phyloP scores from a whole-genome alignment of 2,797 vertebrate genomes.

The Chelonia mydas region DNA sequence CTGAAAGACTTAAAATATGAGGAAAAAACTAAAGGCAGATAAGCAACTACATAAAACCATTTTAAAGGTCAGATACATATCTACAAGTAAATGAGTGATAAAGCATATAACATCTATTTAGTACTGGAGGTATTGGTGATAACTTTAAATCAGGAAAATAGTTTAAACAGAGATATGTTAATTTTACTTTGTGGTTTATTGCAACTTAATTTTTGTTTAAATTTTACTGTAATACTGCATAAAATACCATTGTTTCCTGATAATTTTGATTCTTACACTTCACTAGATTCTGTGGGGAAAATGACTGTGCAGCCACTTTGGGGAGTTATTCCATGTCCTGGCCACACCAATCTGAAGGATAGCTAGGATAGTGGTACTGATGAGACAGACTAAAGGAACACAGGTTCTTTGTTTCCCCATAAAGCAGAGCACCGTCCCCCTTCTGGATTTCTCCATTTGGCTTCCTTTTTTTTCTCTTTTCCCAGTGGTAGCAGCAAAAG shows the following conservation, averaged over 20 bases:
- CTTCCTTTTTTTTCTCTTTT: not conserved
- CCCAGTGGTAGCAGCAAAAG: not conserved
- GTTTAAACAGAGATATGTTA: not conserved
- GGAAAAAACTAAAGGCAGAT: not conserved
- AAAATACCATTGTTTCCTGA: not conserved
- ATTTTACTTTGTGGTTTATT: conserved; percentile 31
- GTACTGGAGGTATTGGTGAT: not conserved
- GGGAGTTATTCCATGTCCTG: not conserved
- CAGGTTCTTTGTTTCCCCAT: not conserved
- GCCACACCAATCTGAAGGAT: not conserved
- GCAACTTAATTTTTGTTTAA: conserved; percentile 36
- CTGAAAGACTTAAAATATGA: not conserved
- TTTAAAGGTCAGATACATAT: conserved; percentile 32
- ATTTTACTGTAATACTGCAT: conserved; percentile 19
- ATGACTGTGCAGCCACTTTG: not conserved
- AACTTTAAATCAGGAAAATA: not conserved
- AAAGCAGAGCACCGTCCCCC: not conserved
- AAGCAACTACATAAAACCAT: conserved; percentile 10
- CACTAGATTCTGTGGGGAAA: not conserved
- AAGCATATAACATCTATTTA: not conserved
- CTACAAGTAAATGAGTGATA: conserved; percentile 2
- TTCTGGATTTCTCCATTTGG: not conserved
- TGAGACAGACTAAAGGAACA: conserved; percentile 23
- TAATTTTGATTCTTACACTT: not conserved
- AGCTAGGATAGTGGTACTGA: not conserved